A percentile compares a stretch with the other conserved stretches of the same genome.
Conservation (phyloP, 2,888 invertebrate genomes). For the Eupeodes luniger region DNA sequence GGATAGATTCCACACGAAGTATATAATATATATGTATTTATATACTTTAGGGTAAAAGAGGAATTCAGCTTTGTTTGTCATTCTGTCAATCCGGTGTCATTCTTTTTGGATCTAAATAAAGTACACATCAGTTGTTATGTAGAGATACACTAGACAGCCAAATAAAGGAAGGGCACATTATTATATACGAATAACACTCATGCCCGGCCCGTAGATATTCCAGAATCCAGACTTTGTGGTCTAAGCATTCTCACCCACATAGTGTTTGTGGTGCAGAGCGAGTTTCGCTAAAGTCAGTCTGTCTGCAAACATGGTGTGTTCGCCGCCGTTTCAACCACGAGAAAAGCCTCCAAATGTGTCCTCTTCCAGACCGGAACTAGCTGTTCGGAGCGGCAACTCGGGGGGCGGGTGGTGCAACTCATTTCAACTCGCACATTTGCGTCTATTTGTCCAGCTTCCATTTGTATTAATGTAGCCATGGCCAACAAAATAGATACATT, state of each 20-base stretch:
- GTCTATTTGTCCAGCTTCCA: slow-evolving; percentile 12
- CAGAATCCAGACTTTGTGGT: slow-evolving; percentile 17
- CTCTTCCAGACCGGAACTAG: slow-evolving; percentile 43
- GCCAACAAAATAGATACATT: too few relatives aligned
- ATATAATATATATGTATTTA: background rate
- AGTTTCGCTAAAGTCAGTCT: slow-evolving; percentile 34
- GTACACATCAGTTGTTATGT: background rate
- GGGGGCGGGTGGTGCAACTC: slow-evolving; percentile 4
- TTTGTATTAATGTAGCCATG: background rate
- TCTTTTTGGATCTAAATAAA: slow-evolving; percentile 18
- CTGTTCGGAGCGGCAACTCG: background rate
- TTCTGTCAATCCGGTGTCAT: slow-evolving; percentile 53
- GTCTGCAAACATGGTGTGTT: slow-evolving; percentile 49
- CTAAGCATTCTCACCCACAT: slow-evolving; percentile 17
- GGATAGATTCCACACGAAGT: too few relatives aligned
- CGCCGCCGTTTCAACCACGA: slow-evolving; percentile 47
- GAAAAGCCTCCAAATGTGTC: slow-evolving; percentile 53
- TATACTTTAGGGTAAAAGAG: slow-evolving; percentile 3
- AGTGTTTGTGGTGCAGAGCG: slow-evolving; percentile 5
- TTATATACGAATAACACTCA: background rate
- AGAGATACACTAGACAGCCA: too few relatives aligned
- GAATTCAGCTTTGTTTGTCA: slow-evolving; percentile 44
- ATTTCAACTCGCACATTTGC: slow-evolving; percentile 18
- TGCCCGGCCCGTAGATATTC: slow-evolving; percentile 13
- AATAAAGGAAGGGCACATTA: too few relatives aligned